Evolutionary conservation across 2,888 invertebrate genomes (phyloP), one percentile per base, ranked within the genome.

Genomic region (Tiphia femorata): DNA sequence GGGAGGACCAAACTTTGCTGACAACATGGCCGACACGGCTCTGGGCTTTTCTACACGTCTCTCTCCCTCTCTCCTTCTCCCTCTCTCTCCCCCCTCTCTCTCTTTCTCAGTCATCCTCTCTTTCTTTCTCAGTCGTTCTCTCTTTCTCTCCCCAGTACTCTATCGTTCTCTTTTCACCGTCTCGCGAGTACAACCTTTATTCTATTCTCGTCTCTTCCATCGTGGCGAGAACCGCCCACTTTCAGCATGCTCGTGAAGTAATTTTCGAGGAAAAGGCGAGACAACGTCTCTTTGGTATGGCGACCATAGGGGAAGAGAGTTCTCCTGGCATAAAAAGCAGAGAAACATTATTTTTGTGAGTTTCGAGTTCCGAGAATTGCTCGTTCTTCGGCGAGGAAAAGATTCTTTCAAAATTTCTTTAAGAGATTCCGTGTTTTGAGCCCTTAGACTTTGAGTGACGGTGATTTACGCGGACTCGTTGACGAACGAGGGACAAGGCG

Each of bases 1-100:
- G 72, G 71, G 60, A 67, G 64, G 65, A 62, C 62, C 62, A 72
- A 76, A 73, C 64, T 76, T 75, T 66, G 54, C 62, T 70, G 69
- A 66, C 73, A 69, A 68, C 66, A 65, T 70, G 71, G 68, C 62
- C 64, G 70, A 69, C 69, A 53, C 68, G 72, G 55, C 62, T 64
- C 56, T 62, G 64, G 53, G 58, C 66, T 64, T 67, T 67, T 69
- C 67, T 64, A 57, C 68, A 66, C 67, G 62, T 66, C 66, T 56
- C 64, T 63, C 58, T 55, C 48, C 62, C 49, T 33, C 59, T 58
- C 48, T 55, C 38, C 47, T 47, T 49, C 51, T 46, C 27, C 50
- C 49, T 37, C 46, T 44, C 44, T 51, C 42, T 19, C 61, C 33
- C 55, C 40, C 58, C 55, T 23, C 12, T 33, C 33, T 6, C 21